Conservation (phyloP, 2,888 invertebrate species). For the Drosophila meridiana region DNA sequence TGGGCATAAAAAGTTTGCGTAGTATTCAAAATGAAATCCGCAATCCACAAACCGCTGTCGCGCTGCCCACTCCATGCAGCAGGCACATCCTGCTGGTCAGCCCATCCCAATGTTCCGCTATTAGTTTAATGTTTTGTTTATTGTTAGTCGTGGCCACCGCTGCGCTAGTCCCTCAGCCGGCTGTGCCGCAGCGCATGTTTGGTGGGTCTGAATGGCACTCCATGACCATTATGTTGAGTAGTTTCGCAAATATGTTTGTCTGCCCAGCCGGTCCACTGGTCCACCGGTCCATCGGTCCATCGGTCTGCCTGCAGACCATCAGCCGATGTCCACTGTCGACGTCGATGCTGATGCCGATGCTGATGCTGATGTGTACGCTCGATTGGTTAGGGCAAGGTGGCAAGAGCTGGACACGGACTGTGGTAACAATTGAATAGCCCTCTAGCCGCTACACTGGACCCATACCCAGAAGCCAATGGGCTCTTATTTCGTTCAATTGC, state of each 20-base stretch:
- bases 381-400: constrained; percentile 62
- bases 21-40: constrained; percentile 51
- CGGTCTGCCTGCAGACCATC: constrained; percentile 7
- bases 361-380: constrained; percentile 40
- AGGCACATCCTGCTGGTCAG: constrained; percentile 24
- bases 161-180: constrained; percentile 33
- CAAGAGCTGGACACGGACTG: constrained; percentile 39
- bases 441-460: constrained; percentile 21
- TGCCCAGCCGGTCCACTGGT: constrained; percentile 24
- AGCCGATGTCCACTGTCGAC: constrained; percentile 26
- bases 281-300: constrained; percentile 8
- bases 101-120: constrained; percentile 67
- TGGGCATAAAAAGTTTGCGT: constrained; percentile 37
- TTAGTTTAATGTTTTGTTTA: constrained; percentile 80
- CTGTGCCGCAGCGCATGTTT: constrained; percentile 44
- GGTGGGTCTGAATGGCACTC: constrained; percentile 78
- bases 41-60: constrained; percentile 2
- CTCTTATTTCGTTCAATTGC: constrained; percentile 73
- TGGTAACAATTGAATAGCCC: constrained; percentile 56
- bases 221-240: constrained; percentile 77
- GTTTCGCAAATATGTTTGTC: constrained; percentile 76
- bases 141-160: constrained; percentile 68
- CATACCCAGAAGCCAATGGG: constrained; percentile 42
- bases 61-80: constrained; percentile 10
- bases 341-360: constrained; percentile 31